These are phyloP conservation scores for Anarrhichthys ocellatus DNA, from an alignment of 2,113 vertebrate species.

Conservation along the genomic window DNA sequence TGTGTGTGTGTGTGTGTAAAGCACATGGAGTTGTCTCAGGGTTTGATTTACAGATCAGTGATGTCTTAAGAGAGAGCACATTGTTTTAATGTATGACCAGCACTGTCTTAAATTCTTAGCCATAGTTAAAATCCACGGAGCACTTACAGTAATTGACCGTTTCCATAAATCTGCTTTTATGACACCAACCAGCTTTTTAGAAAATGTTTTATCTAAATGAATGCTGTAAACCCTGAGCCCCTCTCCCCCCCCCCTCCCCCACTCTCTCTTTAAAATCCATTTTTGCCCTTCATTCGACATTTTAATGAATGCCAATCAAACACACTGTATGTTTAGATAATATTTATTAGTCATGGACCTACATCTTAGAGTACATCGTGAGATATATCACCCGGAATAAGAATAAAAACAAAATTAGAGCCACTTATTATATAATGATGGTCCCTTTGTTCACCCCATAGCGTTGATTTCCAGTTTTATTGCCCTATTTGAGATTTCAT, in stretches of 20 bases:
- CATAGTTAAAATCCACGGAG: slow-evolving; percentile 59
- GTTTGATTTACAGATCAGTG: slow-evolving; percentile 62
- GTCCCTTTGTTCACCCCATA: not conserved
- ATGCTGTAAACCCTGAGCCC: slow-evolving; percentile 10
- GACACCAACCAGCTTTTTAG: slow-evolving; percentile 38
- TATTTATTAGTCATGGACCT: slow-evolving; percentile 61
- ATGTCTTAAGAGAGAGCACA: slow-evolving; percentile 41
- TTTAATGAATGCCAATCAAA: slow-evolving; percentile 18
- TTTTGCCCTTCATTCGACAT: slow-evolving; percentile 21
- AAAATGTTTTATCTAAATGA: slow-evolving; percentile 42
- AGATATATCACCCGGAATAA: slow-evolving; percentile 2
- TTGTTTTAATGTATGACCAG: slow-evolving; percentile 66
- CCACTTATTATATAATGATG: not conserved
- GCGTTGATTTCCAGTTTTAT: not conserved
- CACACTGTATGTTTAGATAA: slow-evolving; percentile 40
- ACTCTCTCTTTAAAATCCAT: not conserved
- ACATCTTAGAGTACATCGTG: slow-evolving; percentile 1
- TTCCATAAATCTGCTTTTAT: slow-evolving; percentile 61
- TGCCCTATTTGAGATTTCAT: not conserved
- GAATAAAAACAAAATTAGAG: not conserved
- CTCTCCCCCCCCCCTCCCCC: no score
- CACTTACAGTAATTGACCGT: slow-evolving; percentile 73
- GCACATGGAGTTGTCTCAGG: slow-evolving; percentile 13
- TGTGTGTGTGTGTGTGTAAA: not conserved
- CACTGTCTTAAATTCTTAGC: slow-evolving; percentile 43